Percentiles rank a stretch among this genome's conserved stretches.
These are phyloP conservation scores for Tipula helvola DNA, from an alignment of 2,888 invertebrate species.

Conservation along the genomic window DNA sequence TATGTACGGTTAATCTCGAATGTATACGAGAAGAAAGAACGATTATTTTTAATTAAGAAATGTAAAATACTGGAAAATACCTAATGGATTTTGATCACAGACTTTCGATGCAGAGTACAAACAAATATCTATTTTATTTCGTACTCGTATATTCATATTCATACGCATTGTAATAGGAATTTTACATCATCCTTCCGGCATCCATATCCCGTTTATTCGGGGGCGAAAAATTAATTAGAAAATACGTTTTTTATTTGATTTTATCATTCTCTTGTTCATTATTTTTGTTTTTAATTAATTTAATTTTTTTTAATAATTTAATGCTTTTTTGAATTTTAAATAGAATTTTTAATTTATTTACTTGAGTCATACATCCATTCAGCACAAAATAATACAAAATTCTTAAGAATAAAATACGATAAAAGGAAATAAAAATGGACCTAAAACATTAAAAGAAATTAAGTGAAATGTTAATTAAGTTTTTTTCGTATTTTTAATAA, in stretches of 20 bases:
- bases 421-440: background rate
- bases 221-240: background rate
- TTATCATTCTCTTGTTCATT: background rate
- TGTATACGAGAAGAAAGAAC: background rate
- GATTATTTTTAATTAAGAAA: background rate
- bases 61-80: background rate
- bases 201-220: background rate
- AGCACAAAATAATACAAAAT: background rate
- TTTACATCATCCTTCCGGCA: background rate
- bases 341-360: background rate
- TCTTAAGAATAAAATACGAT: background rate
- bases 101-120: background rate
- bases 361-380: background rate
- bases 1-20: background rate
- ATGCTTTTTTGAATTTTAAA: background rate
- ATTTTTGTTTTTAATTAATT: background rate
- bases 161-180: background rate
- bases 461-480: background rate
- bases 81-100: background rate
- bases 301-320: background rate
- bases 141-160: too few relatives aligned
- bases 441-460: background rate
- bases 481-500: background rate
- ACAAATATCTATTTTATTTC: background rate
- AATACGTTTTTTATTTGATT: background rate